Evolutionary conservation across 2,113 vertebrate genomes (phyloP).

Genomic region (Ctenodactylus gundi): DNA sequence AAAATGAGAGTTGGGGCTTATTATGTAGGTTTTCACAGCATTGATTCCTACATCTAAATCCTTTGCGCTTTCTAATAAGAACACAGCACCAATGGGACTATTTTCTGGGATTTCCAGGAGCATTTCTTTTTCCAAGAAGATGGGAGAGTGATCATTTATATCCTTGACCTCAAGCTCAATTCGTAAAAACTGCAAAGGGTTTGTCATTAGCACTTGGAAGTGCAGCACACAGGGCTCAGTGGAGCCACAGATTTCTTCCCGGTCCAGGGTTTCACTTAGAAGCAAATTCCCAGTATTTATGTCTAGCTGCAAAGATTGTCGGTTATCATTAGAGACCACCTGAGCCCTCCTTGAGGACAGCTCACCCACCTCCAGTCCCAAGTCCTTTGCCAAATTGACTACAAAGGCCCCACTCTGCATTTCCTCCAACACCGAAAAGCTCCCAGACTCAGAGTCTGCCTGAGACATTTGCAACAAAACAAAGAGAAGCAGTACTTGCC

Average conservation of each 20-base stretch:
- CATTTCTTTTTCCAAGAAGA: conserved; percentile 80
- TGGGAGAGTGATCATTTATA: conserved; percentile 87
- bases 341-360: conserved; percentile 82
- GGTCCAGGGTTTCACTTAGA: conserved; percentile 84
- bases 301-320: conserved; percentile 81
- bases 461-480: conserved; percentile 76
- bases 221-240: conserved; percentile 81
- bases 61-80: conserved; percentile 72
- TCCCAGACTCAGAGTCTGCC: conserved; percentile 73
- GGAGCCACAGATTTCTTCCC: conserved; percentile 86
- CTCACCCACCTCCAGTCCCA: conserved; percentile 84
- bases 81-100: conserved; percentile 34
- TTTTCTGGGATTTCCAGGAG: conserved; percentile 76
- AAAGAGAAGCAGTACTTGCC: conserved; percentile 81
- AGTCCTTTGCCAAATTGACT: conserved; percentile 85
- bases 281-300: conserved; percentile 84
- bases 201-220: conserved; percentile 88
- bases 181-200: conserved; percentile 85
- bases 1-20: conserved; percentile 76
- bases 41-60: conserved; percentile 80
- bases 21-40: conserved; percentile 74
- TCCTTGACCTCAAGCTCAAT: conserved; percentile 87
- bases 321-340: conserved; percentile 81
- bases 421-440: conserved; percentile 88
- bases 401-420: conserved; percentile 84